Base-by-base conservation (phyloP, 2,797 vertebrate species). In the Oceanodroma leucorhoa region DNA sequence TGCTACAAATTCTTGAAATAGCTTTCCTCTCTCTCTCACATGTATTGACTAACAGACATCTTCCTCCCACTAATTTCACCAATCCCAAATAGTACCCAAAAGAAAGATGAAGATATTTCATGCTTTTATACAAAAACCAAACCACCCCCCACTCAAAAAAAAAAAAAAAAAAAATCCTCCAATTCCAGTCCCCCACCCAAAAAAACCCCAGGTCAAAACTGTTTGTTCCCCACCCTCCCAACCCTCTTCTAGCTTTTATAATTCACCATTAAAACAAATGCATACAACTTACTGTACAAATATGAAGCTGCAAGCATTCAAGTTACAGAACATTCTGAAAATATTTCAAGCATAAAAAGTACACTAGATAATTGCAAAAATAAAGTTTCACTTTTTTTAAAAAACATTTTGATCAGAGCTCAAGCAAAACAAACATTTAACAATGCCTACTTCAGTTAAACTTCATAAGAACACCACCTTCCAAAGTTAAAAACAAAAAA, bases 311-410 rank as follows among this genome's bases (percentile, higher is more conserved):
- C 83, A 91, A 54, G 92, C 94, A 92, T 96, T 96, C 66, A 91
- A 97, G 90, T 94, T 95, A 96, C 93, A 93, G 87, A 98, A 94
- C 91, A 90, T 69, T 92, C 87, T 84, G 70, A 96, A 97, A 96
- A 94, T 95, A 94, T 90, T 95, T 97, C 93, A 96, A 96, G 97
- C 97, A 93, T 98, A 97, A 95, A 97, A 98, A 97, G 81, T 96
- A 91, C 90, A 97, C 94, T 95, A 76, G 95, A 75, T 93, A 95
- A 83, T 95, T 98, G 97, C 96, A 98, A 98, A 98, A 98, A 98
- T 98, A 98, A 98, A 97, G 55, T 96, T 96, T 97, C 96, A 86
- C 84, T 97, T 94, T 57, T 92, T 94, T 95, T 71, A 93, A 94
- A 96, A 96, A 97, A 96, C 93, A 94, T 96, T 97, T 97, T 97